Conservation (phyloP, 2,113 vertebrate species). For the Struthio camelus region DNA sequence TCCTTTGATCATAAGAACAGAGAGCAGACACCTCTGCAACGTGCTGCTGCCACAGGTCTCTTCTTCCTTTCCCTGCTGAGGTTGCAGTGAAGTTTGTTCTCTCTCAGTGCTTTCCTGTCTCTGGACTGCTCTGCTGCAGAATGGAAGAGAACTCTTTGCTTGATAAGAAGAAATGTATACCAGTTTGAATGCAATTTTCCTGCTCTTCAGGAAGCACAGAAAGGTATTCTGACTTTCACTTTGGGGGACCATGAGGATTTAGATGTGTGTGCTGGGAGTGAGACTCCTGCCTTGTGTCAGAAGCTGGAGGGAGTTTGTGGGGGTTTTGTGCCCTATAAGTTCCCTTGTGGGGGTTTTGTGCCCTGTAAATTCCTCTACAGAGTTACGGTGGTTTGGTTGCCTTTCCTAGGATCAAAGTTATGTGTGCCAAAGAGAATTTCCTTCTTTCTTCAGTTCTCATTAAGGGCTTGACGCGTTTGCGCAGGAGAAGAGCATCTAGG, state of each 20-base stretch:
- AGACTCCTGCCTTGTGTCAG: background rate
- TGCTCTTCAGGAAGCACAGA: constrained; percentile 65
- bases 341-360: background rate
- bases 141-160: constrained; percentile 54
- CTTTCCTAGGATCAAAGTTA: background rate
- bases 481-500: background rate
- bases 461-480: background rate
- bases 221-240: constrained; percentile 61
- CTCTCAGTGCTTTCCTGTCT: background rate
- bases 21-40: constrained; percentile 34
- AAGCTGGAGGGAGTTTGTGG: background rate
- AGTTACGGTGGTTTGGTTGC: background rate
- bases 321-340: background rate
- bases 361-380: background rate
- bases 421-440: background rate
- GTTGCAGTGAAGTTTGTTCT: constrained; percentile 5
- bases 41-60: background rate
- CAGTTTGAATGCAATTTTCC: constrained; percentile 56
- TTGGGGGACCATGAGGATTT: background rate
- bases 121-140: background rate
- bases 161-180: constrained; percentile 47
- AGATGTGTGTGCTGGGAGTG: background rate
- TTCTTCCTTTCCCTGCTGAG: background rate
- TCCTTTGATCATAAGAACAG: constrained; percentile 64
- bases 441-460: background rate